Base-by-base conservation (phyloP, 2,888 invertebrate genomes). In the Tineola bisselliella region DNA sequence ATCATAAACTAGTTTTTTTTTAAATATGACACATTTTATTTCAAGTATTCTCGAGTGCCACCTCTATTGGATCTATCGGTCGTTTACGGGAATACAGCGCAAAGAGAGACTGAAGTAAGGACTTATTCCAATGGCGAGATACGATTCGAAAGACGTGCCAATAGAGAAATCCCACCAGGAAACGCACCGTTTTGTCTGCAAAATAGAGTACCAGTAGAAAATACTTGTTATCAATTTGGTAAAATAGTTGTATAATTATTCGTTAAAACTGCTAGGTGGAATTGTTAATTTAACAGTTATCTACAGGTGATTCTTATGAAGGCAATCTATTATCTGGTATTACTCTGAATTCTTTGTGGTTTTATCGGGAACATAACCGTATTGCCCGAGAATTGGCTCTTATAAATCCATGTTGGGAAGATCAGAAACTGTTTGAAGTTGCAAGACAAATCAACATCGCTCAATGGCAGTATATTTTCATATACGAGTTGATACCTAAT, bases 381-480 rank as follows among this genome's bases (percentile, higher is more conserved):
- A 67, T 77, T 11, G 76, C 76, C 0, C 63, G 63, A 0, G 52
- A 68, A 5, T 62, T 78, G 31, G 63, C 66, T 0, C 13, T 38
- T 0, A 60, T 74, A 0, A 77, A 77, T 18, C 73, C 74, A 0
- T 72, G 71, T 60, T 77, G 77, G 77, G 64, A 66, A 15, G 77
- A 78, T 17, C 70, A 75, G 0, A 67, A 64, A 44, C 63, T 76
- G 0, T 77, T 74, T 62, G 60, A 67, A 13, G 66, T 65, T 0
- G 67, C 77, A 0, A 66, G 75, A 62, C 74, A 76, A n/a, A 75
- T 77, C 12, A 68, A 70, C 31, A 76, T 76, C 8, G 74, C 74
- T 12, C 64, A 65, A 8, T 62, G 43, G 2, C 54, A 68, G 59
- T 74, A 76, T 62, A 70, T 77, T 13, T 66, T 65, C 31, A 67